phyloP scores from a whole-genome alignment of 2,797 vertebrate species.

The Sebastolobus altivelis region DNA sequence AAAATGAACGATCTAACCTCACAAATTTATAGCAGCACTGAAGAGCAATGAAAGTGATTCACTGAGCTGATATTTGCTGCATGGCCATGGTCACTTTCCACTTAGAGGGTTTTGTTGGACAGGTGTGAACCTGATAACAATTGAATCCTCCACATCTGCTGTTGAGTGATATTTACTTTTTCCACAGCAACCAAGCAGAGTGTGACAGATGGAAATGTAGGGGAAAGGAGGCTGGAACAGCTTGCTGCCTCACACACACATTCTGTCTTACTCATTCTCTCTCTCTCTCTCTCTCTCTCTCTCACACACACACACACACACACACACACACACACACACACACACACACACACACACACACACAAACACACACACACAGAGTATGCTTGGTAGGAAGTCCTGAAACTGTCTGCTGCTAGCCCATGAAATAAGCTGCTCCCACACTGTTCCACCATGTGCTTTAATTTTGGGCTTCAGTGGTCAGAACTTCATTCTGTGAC shows the following conservation, averaged over 20 bases:
- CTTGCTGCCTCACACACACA: slow-evolving; percentile 51
- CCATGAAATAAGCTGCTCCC: slow-evolving; percentile 84
- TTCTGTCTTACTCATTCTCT: neutral
- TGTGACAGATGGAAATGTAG: slow-evolving; percentile 75
- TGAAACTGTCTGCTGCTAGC: slow-evolving; percentile 75
- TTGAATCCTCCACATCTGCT: slow-evolving; percentile 49
- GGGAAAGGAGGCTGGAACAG: slow-evolving; percentile 59
- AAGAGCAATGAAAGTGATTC: slow-evolving; percentile 17
- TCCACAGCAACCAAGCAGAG: slow-evolving; percentile 52
- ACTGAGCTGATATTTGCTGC: slow-evolving; percentile 42
- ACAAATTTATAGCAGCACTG: neutral
- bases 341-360: slow-evolving; percentile 7
- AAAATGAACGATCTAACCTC: neutral
- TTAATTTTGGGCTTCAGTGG: slow-evolving; percentile 82
- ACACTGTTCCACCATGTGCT: slow-evolving; percentile 78
- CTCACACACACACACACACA: neutral
- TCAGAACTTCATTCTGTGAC: slow-evolving; percentile 75
- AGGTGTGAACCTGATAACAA: slow-evolving; percentile 66
- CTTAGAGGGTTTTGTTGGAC: slow-evolving; percentile 44
- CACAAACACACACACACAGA: slow-evolving; percentile 13
- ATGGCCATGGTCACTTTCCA: slow-evolving; percentile 37
- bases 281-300: neutral
- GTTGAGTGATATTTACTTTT: slow-evolving; percentile 54
- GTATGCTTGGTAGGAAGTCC: slow-evolving; percentile 65
- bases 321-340: slow-evolving; percentile 11